Evolutionary conservation across 2,888 invertebrate genomes (phyloP).

Genomic region (Andrena bucephala): DNA sequence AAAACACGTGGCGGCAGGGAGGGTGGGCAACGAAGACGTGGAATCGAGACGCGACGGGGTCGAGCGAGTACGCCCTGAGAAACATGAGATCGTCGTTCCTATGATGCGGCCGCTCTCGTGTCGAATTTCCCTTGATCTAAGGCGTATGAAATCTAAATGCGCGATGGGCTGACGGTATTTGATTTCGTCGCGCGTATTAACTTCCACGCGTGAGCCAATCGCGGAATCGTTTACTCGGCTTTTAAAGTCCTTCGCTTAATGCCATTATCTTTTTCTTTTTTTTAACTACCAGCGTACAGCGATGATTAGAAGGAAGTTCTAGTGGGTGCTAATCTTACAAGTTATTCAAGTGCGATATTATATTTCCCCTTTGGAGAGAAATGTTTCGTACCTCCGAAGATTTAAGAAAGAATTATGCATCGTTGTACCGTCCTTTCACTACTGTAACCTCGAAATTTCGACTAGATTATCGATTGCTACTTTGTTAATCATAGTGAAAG

Average conservation of each 20-base stretch:
- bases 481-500: background rate
- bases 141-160: background rate
- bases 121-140: slow-evolving; percentile 20
- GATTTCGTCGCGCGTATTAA: background rate
- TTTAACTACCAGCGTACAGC: no score
- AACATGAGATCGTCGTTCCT: slow-evolving; percentile 31
- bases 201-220: background rate
- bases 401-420: background rate
- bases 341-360: no score
- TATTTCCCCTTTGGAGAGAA: no score
- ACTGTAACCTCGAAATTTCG: background rate
- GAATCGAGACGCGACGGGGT: slow-evolving; percentile 34
- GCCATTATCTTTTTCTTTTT: no score
- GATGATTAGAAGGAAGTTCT: no score
- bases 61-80: slow-evolving; percentile 50
- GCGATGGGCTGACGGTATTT: background rate
- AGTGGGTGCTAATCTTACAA: no score
- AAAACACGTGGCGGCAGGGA: slow-evolving; percentile 26
- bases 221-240: no score
- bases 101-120: slow-evolving; percentile 24
- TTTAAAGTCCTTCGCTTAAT: no score
- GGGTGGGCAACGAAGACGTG: slow-evolving; percentile 44
- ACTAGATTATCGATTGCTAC: background rate
- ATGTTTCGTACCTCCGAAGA: no score
- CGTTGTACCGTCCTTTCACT: background rate